Conservation (phyloP, 2,888 invertebrate species). For the Acleris laterana region DNA sequence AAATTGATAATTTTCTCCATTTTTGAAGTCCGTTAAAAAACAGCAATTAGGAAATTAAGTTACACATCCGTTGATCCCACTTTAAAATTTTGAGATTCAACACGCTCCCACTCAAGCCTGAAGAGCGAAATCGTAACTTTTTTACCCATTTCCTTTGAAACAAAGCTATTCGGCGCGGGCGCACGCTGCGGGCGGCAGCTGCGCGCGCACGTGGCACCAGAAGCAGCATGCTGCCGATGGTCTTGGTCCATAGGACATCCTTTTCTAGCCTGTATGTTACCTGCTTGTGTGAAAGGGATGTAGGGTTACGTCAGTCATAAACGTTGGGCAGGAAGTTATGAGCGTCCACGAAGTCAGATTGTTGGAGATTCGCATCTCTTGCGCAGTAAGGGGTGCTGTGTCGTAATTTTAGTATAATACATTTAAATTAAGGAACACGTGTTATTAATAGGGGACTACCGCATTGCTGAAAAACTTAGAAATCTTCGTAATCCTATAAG, state of each 20-base stretch:
- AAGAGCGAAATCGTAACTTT: conserved; percentile 15
- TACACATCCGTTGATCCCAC: neutral
- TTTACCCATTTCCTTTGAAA: conserved; percentile 25
- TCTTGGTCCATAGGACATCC: neutral
- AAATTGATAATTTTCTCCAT: too few relatives aligned
- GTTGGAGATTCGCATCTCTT: conserved; percentile 36
- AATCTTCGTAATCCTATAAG: too few relatives aligned
- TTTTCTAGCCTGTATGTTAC: neutral
- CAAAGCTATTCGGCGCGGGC: conserved; percentile 29
- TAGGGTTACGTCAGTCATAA: neutral
- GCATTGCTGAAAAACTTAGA: too few relatives aligned
- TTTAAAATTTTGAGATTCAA: neutral
- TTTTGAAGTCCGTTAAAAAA: too few relatives aligned
- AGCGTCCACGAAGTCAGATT: conserved; percentile 36
- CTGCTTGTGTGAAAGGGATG: neutral
- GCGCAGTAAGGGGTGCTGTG: neutral
- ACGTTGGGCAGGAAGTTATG: neutral
- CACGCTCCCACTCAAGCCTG: neutral
- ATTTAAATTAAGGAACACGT: neutral
- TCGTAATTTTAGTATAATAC: neutral
- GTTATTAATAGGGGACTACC: neutral
- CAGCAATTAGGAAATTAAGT: too few relatives aligned
- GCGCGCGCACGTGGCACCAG: conserved; percentile 57
- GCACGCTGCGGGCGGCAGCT: conserved; percentile 72
- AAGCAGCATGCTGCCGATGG: too few relatives aligned